Conservation (phyloP, 2,113 vertebrate genomes). For the Melanotaenia duboulayi region DNA sequence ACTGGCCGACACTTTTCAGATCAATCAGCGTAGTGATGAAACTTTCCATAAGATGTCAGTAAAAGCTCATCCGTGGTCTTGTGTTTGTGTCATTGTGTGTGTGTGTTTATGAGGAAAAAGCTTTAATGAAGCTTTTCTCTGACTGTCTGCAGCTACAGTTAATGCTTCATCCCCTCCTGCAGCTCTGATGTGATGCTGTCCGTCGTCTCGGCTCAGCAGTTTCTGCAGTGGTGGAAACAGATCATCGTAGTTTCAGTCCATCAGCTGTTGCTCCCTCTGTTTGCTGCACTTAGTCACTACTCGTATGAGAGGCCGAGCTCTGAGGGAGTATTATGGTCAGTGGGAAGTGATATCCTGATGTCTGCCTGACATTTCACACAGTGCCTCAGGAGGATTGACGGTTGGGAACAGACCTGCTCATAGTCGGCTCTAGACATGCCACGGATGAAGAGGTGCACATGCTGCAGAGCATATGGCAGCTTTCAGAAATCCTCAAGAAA, state of each 20-base stretch:
- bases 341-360: not conserved
- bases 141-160: no score
- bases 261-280: constrained; percentile 48
- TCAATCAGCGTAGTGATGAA: not conserved
- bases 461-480: no score
- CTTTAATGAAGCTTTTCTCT: no score
- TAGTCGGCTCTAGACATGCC: not conserved
- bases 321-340: constrained; percentile 27
- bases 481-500: no score
- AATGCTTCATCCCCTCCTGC: not conserved
- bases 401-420: not conserved
- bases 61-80: constrained; percentile 8
- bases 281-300: constrained; percentile 4
- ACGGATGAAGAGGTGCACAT: no score
- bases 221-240: constrained; percentile 22
- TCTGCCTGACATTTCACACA: constrained; percentile 32
- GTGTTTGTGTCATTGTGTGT: no score
- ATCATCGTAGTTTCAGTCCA: constrained; percentile 27
- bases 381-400: constrained; percentile 15
- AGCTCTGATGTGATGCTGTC: not conserved
- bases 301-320: constrained; percentile 23
- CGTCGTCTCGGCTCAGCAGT: not conserved
- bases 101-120: not conserved
- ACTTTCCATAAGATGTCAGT: constrained; percentile 46
- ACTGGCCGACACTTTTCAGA: no score